A percentile compares a stretch with the other conserved stretches of the same genome.
Evolutionary conservation across 2,797 vertebrate genomes (phyloP).

Genomic region (Chrysocyon brachyurus): DNA sequence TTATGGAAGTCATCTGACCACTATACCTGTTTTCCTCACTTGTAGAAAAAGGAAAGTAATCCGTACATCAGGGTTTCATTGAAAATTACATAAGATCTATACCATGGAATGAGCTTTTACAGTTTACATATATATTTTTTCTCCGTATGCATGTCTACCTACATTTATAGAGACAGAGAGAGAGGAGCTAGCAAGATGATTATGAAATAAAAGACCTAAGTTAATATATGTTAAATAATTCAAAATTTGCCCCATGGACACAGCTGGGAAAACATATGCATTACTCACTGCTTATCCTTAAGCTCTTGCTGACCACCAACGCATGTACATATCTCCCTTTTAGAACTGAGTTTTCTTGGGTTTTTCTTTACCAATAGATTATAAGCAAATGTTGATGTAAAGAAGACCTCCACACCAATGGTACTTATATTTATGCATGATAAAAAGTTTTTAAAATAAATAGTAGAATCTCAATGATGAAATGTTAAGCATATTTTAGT

Average conservation of each 20-base stretch:
- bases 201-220: neutral
- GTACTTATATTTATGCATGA: neutral
- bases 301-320: neutral
- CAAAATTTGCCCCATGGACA: neutral
- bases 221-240: neutral
- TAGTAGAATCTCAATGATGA: neutral
- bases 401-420: neutral
- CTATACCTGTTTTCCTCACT: neutral
- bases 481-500: neutral
- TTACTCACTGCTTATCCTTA: too few species aligned
- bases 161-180: neutral
- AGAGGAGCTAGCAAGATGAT: neutral
- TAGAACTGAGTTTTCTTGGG: neutral
- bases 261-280: neutral
- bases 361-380: neutral
- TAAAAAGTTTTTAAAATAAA: neutral
- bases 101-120: neutral
- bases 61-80: neutral
- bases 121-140: neutral
- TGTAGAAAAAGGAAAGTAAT: neutral
- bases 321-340: neutral
- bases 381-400: neutral
- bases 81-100: neutral
- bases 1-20: neutral
- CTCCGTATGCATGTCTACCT: neutral